These are phyloP conservation scores for Coracopsis vasa DNA, from an alignment of 2,113 vertebrate genomes.

Conservation along the genomic window DNA sequence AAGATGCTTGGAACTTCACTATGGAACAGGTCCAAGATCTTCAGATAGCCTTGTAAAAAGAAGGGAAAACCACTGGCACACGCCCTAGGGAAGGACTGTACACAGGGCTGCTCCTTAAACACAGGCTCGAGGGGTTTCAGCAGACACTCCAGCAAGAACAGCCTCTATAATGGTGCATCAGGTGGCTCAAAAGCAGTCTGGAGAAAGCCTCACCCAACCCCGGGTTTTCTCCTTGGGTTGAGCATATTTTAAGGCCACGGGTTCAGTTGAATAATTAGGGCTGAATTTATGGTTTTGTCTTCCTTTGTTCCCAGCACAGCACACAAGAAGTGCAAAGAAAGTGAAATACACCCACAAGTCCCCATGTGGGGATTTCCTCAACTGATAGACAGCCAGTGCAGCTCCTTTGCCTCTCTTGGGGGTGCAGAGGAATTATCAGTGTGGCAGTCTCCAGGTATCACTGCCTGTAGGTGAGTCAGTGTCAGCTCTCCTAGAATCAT, in stretches of 20 bases:
- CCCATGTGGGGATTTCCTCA: conserved; percentile 50
- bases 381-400: not conserved
- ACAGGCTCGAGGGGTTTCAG: not conserved
- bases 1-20: conserved; percentile 18
- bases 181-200: not conserved
- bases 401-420: not conserved
- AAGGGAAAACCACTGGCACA: conserved; percentile 6
- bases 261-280: conserved; percentile 9
- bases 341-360: conserved; percentile 34
- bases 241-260: not conserved
- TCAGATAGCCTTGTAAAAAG: not conserved
- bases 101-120: not conserved
- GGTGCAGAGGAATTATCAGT: not conserved
- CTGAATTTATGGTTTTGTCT: not conserved
- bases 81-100: not conserved
- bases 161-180: not conserved
- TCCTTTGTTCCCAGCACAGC: not conserved
- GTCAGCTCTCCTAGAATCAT: not conserved
- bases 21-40: conserved; percentile 38
- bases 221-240: not conserved
- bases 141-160: not conserved
- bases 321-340: not conserved
- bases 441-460: not conserved
- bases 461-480: not conserved
- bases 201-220: not conserved